Evolutionary conservation across 1,140 invertebrate genomes (phyloP).

Genomic region (Hormaphis cornu): DNA sequence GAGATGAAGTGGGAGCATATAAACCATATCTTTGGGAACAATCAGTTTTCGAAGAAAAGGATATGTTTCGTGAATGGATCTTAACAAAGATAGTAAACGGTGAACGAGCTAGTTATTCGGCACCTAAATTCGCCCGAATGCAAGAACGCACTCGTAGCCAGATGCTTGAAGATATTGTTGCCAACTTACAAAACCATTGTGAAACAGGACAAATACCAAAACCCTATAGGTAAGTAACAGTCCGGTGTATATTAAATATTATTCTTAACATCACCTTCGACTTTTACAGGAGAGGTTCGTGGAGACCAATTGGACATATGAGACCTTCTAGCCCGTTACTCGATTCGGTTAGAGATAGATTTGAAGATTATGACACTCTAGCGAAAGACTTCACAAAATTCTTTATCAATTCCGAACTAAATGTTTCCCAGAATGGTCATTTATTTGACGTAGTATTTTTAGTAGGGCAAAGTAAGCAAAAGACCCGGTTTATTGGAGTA

Average conservation of each 20-base stretch:
- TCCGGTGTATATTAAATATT: background rate
- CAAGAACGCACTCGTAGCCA: constrained; percentile 79
- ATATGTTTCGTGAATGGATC: constrained; percentile 85
- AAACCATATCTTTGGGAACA: constrained; percentile 92
- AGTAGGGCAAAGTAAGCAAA: constrained; percentile 82
- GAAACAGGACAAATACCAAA: constrained; percentile 93
- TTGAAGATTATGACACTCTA: constrained; percentile 87
- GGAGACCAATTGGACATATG: constrained; percentile 91
- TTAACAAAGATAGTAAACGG: constrained; percentile 96
- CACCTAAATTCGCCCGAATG: constrained; percentile 92
- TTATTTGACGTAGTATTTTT: constrained; percentile 85
- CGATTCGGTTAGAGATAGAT: constrained; percentile 82
- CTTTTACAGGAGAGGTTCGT: constrained; percentile 61
- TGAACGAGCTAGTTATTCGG: constrained; percentile 90
- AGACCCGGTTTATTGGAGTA: constrained; percentile 68
- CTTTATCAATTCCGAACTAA: constrained; percentile 71
- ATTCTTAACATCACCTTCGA: background rate
- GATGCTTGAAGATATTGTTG: constrained; percentile 90
- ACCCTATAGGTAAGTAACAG: constrained; percentile 67
- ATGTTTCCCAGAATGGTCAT: constrained; percentile 58
- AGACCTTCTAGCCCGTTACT: constrained; percentile 81
- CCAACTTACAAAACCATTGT: constrained; percentile 85
- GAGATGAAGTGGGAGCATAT: constrained; percentile 94
- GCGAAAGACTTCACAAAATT: constrained; percentile 85
- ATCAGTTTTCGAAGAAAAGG: constrained; percentile 85